These are phyloP conservation scores for Nothobranchius furzeri DNA, from an alignment of 2,113 vertebrate genomes.

Conservation along the genomic window DNA sequence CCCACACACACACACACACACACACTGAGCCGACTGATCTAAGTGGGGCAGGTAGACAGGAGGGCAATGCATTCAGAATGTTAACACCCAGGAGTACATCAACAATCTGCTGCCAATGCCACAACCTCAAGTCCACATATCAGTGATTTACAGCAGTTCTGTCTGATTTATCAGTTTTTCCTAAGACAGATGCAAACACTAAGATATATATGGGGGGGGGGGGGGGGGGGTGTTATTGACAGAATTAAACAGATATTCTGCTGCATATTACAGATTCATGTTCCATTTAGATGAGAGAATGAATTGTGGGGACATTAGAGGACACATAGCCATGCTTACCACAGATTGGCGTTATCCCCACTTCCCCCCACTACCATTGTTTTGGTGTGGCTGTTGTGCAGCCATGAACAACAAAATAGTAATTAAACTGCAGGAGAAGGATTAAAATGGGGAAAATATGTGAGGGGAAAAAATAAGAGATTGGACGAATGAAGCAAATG, in stretches of 20 bases:
- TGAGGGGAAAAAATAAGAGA: not conserved
- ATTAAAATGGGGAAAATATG: not conserved
- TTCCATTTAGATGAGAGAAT: not conserved
- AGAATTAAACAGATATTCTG: not conserved
- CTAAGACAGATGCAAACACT: conserved; percentile 18
- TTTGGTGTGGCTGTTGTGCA: conserved; percentile 15
- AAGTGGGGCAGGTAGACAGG: conserved; percentile 46
- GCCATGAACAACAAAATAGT: conserved; percentile 29
- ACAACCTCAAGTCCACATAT: conserved; percentile 35
- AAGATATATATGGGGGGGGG: not conserved
- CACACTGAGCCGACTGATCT: conserved; percentile 40
- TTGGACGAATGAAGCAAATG: conserved; percentile 4
- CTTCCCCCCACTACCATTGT: not conserved
- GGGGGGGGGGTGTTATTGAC: too few relatives aligned
- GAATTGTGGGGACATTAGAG: not conserved
- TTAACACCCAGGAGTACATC: conserved; percentile 52
- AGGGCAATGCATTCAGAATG: conserved; percentile 52
- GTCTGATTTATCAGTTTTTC: conserved; percentile 2
- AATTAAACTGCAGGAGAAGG: conserved; percentile 26
- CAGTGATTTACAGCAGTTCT: conserved; percentile 15
- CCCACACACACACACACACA: not conserved
- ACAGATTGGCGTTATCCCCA: too few relatives aligned
- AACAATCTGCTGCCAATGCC: conserved; percentile 48
- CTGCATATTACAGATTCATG: not conserved
- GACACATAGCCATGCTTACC: not conserved